phyloP scores from a whole-genome alignment of 2,113 vertebrate genomes.

The Anarrhichthys ocellatus region DNA sequence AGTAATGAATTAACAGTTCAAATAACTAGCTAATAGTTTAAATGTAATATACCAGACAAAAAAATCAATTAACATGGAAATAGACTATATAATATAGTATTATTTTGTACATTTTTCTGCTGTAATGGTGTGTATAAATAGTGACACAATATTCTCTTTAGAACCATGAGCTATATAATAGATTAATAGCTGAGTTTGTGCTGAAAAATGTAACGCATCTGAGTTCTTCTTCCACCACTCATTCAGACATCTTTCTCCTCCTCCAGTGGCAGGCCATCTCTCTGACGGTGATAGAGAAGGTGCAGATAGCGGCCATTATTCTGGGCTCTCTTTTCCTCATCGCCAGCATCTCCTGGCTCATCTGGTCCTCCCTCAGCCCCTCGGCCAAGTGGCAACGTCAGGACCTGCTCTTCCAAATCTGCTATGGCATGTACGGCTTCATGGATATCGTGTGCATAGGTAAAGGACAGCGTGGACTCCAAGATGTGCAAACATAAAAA shows the following conservation, averaged over 20 bases:
- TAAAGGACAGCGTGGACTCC: constrained; percentile 67
- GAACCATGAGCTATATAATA: background rate
- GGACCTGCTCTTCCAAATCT: constrained; percentile 97
- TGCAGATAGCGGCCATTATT: constrained; percentile 94
- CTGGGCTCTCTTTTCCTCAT: constrained; percentile 95
- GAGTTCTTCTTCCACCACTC: background rate
- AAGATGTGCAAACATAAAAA: background rate
- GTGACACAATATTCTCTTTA: background rate
- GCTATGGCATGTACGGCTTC: constrained; percentile 97
- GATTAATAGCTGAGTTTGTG: background rate
- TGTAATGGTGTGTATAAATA: background rate
- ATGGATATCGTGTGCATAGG: constrained; percentile 98
- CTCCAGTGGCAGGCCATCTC: constrained; percentile 95
- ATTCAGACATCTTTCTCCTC: background rate
- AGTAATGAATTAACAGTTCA: background rate
- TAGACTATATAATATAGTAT: background rate
- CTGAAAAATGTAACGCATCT: background rate
- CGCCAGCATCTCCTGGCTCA: constrained; percentile 96
- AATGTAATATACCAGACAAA: background rate
- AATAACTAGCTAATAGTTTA: background rate
- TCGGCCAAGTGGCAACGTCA: constrained; percentile 96
- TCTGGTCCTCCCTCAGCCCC: constrained; percentile 96
- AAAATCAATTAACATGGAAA: background rate
- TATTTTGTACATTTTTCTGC: background rate
- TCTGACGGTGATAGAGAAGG: constrained; percentile 95